These are phyloP conservation scores for Drosophila parvula DNA, from an alignment of 1,140 invertebrate genomes.

Conservation along the genomic window DNA sequence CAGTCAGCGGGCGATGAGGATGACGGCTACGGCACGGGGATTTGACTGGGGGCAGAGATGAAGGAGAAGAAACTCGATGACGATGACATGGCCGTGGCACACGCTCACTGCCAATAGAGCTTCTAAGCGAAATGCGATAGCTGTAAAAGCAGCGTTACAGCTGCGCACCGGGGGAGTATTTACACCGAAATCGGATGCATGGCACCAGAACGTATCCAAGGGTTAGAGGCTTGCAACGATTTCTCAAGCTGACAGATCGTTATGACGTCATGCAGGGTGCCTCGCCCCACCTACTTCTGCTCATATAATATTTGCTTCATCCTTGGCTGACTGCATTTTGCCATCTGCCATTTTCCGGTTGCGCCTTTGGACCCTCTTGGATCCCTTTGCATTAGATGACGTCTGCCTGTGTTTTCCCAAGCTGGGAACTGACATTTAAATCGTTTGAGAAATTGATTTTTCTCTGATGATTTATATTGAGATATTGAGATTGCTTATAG, in stretches of 20 bases:
- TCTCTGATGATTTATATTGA: constrained; percentile 3
- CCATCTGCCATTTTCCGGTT: constrained; percentile 70
- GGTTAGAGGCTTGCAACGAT: constrained; percentile 51
- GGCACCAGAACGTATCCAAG: constrained; percentile 5
- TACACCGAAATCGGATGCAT: constrained; percentile 33
- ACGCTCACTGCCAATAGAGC: constrained; percentile 53
- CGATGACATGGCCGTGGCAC: constrained; percentile 37
- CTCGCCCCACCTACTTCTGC: constrained; percentile 3
- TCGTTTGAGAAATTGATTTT: constrained; percentile 50
- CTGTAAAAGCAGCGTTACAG: constrained; percentile 73
- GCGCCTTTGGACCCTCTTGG: constrained; percentile 27
- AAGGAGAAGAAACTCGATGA: constrained; percentile 8
- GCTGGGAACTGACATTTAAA: constrained; percentile 42
- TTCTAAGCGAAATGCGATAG: constrained; percentile 77
- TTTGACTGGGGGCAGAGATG: background rate
- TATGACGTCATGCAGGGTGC: constrained; percentile 71
- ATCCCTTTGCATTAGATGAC: background rate
- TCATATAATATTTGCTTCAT: constrained; percentile 10
- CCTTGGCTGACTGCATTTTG: constrained; percentile 46
- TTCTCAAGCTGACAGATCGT: constrained; percentile 78
- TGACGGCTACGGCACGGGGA: constrained; percentile 4
- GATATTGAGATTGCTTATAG: constrained; percentile 2
- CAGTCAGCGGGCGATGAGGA: constrained; percentile 39
- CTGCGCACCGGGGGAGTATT: constrained; percentile 50
- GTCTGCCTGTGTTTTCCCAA: constrained; percentile 6